Evolutionary conservation across 2,888 invertebrate species (phyloP), one percentile per base, ranked within the genome.

Genomic region (Empis livida): DNA sequence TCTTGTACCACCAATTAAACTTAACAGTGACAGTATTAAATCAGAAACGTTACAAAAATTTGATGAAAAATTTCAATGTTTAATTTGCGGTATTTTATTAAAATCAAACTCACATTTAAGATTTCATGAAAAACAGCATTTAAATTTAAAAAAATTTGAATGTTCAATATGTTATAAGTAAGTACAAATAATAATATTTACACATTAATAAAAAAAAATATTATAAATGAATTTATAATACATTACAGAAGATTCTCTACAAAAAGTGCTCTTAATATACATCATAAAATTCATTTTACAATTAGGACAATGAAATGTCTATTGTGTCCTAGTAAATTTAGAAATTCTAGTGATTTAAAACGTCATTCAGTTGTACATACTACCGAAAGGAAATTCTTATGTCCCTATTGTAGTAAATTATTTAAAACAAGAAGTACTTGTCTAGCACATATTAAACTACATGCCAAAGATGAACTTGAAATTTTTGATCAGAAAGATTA

Each of bases 121-220:
- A 11, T 53, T 57, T n/a, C 57, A 57, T 41, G 55, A 56, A 39
- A 45, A 45, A 2, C 51, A 47, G 8, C 47, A 57, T 50, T 49
- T 45, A 2, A 53, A 51, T 6, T 42, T 46, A n/a, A 58, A 57
- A 47, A 47, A 47, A 2, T 53, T 50, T 47, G 49, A 56, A 44
- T 61, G 61, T 42, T 13, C n/a, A 6, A 50, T 52, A 27, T 61
- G 61, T 39, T 44, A 50, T 10, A 52, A 56, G 59, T 59, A 49
- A 49, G 44, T 32, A n/a, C n/a, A n/a, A n/a, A n/a, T n/a, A n/a
- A n/a, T n/a, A n/a, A n/a, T 11, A 6, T 2, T 30, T 5, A 14
- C 10, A 38, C 4, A 16, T 32, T 46, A 35, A 2, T 15, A 2
- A 10, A 13, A 4, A 3, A 10, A 10, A 39, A 11, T 5, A 27